These are phyloP conservation scores for Trichogramma dendrolimi DNA, from an alignment of 2,888 invertebrate species.

Conservation along the genomic window DNA sequence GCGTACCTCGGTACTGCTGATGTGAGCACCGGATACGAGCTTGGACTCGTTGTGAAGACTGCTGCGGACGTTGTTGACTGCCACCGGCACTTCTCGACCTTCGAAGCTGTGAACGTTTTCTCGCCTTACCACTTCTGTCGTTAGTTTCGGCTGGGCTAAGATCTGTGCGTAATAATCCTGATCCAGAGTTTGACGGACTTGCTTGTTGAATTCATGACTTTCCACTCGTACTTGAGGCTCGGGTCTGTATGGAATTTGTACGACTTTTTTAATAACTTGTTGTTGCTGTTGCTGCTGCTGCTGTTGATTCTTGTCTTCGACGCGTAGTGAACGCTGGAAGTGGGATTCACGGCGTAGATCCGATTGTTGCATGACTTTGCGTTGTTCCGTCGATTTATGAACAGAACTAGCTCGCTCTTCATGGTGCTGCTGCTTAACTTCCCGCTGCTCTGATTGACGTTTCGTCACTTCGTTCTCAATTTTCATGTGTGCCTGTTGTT, in stretches of 20 bases:
- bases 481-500: no score
- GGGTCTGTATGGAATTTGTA: slow-evolving; percentile 42
- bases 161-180: no score
- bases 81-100: no score
- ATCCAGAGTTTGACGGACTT: slow-evolving; percentile 39
- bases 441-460: slow-evolving; percentile 53
- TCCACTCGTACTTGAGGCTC: slow-evolving; percentile 69
- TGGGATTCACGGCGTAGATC: slow-evolving; percentile 21
- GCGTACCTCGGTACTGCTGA: no score
- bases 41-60: no score
- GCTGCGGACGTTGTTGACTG: no score
- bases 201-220: slow-evolving; percentile 53
- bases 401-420: no score
- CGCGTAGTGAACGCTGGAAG: slow-evolving; percentile 22
- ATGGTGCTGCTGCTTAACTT: slow-evolving; percentile 52
- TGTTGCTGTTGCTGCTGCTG: slow-evolving; percentile 9
- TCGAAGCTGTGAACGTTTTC: no score
- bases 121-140: no score
- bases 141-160: no score
- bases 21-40: no score
- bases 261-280: neutral
- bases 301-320: slow-evolving; percentile 15
- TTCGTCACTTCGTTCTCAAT: no score
- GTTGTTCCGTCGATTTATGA: slow-evolving; percentile 4
- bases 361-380: slow-evolving; percentile 17